Evolutionary conservation across 1,140 invertebrate genomes (phyloP), one percentile per base, ranked within the genome.

Genomic region (Prorops nasuta): DNA sequence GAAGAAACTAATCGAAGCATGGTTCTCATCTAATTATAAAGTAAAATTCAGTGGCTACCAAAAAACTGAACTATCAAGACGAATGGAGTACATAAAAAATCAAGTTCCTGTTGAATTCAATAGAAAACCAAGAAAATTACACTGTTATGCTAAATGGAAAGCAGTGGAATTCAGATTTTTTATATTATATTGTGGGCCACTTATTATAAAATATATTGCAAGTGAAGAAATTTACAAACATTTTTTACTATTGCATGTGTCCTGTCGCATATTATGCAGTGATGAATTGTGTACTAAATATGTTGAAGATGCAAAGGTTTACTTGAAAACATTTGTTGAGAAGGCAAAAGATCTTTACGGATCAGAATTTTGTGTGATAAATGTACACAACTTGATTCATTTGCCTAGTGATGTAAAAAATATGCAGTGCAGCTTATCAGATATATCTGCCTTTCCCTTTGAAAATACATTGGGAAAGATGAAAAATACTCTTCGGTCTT

Each of bases 131-230:
- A 44, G 54, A 24, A 40, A 48, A 34, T 15, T 58, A 7, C 1
- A 12, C 9, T 40, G 50, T 37, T 2, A 42, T 17, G 19, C 28
- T 2, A 44, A 58, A 31, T 48, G 28, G 52, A 60, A 60, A 32
- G 54, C 54, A 9, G 50, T 44, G 9, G 47, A 60, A 16, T 52
- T 32, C 19, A 20, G 55, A 39, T 48, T 50, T 35, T 42, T 58
- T 39, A 20, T 53, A 20, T 40, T 51, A 10, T 54, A 54, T 22
- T 19, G n/a, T 12, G 45, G 50, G 46, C 45, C 28, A 2, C 20
- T 28, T 38, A 18, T 45, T 35, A 15, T 49, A 45, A 16, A 44
- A 14, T 24, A 24, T 44, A 37, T 49, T 21, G 20, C 54, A 16
- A 8, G 24, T 10, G 12, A 18, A 22, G 20, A 51, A 31, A 20